Percentiles rank a stretch among this genome's conserved stretches.
Conservation (phyloP, 1,140 invertebrate genomes). For the Chironomus striatipennis region DNA sequence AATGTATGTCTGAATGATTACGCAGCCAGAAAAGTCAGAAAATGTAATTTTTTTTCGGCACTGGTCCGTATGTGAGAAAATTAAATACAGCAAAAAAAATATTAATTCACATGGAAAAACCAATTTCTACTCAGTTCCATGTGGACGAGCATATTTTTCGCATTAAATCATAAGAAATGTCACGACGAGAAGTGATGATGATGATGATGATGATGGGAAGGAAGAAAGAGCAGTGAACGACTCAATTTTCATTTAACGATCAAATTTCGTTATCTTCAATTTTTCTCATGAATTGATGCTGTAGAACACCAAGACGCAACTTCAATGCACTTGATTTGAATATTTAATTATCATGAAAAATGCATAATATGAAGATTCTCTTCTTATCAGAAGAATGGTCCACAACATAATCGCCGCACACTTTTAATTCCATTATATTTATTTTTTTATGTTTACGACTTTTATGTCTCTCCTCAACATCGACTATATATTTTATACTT, state of each 20-base stretch:
- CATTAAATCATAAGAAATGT: not conserved
- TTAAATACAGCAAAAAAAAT: not conserved
- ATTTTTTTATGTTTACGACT: no score
- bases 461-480: no score
- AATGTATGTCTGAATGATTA: not conserved
- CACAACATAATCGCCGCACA: not conserved
- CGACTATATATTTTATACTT: not conserved
- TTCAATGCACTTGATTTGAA: not conserved
- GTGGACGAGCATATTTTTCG: not conserved
- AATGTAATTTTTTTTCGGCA: not conserved
- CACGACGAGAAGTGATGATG: not conserved
- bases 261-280: not conserved
- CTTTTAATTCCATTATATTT: no score
- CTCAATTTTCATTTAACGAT: not conserved
- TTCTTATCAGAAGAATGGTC: not conserved
- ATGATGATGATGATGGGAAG: not conserved
- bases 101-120: constrained; percentile 14
- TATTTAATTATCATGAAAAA: not conserved
- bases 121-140: not conserved
- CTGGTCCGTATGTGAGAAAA: not conserved
- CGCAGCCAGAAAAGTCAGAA: not conserved
- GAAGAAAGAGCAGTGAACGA: not conserved
- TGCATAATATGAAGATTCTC: not conserved
- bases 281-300: not conserved
- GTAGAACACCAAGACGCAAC: not conserved